These are phyloP conservation scores for Lithophane socia DNA, from an alignment of 2,888 invertebrate genomes.

Conservation along the genomic window DNA sequence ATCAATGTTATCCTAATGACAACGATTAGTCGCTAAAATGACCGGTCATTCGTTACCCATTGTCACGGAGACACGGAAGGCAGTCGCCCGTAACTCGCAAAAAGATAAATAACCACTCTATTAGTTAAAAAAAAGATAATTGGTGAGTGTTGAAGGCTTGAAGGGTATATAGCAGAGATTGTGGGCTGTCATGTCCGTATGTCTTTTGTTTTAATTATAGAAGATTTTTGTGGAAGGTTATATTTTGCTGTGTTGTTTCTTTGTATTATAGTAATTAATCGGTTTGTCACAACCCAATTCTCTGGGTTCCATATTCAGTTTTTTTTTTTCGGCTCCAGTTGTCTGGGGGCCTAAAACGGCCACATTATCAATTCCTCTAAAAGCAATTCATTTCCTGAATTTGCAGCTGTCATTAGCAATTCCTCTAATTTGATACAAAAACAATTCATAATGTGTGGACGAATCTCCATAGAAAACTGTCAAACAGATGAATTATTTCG, in stretches of 20 bases:
- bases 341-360: no score
- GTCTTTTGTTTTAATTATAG: constrained; percentile 49
- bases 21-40: constrained; percentile 51
- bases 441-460: no score
- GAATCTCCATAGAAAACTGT: no score
- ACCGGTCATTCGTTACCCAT: constrained; percentile 56
- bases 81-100: constrained; percentile 48
- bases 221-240: constrained; percentile 23
- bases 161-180: constrained; percentile 44
- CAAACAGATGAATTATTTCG: no score
- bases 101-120: constrained; percentile 58
- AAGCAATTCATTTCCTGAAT: no score
- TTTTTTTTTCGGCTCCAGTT: not conserved
- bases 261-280: not conserved
- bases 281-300: not conserved
- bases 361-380: no score
- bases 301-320: not conserved
- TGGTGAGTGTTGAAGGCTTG: constrained; percentile 55
- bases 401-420: no score
- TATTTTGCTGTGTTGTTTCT: not conserved
- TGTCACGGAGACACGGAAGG: constrained; percentile 57
- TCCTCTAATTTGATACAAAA: no score
- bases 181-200: constrained; percentile 37
- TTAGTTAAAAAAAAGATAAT: constrained; percentile 52
- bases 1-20: constrained; percentile 53